Base-by-base conservation (phyloP, 2,888 invertebrate species). In the Diplazon laetatorius region DNA sequence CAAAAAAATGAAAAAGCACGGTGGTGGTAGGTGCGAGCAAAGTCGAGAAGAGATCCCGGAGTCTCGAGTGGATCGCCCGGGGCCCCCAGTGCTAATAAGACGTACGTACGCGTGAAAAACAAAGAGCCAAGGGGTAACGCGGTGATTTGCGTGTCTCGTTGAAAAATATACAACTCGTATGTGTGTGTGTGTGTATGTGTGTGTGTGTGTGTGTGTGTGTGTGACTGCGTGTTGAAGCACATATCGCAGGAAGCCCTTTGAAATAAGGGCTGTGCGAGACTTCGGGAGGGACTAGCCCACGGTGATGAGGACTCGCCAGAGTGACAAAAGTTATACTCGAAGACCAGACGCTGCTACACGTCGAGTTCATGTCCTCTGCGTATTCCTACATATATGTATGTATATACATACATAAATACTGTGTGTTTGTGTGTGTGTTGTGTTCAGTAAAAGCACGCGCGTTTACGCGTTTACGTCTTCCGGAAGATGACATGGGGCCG, bases 11-110 rank as follows among this genome's bases (percentile, higher is more conserved):
- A 42, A 52, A 52, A 35, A 57, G 25, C 55, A 14, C 48, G 46
- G 59, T 68, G 76, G 66, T 68, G 59, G 60, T 62, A 76, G 30
- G 30, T 52, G 22, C 25, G 25, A 52, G 52, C 55, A 62, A 44
- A 78, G 70, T 60, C 71, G 18, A 63, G 39, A 55, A 63, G 57
- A 69, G n/a, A n/a, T n/a, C 66, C 42, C 55, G 20, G 44, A 72
- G 82, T 80, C 81, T 82, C 80, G 48, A 82, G 81, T 80, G 52
- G 48, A 74, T 69, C 65, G 74, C 74, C 68, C 55, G 62, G 76
- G 73, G 70, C 70, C 60, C 50, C n/a, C n/a, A n/a, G 62, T 66
- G 80, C 71, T 78, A 78, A 80, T 80, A 78, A 80, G 77, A 68
- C 68, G 65, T 60, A 63, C n/a, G n/a, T 30, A 59, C 69, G 55